Evolutionary conservation across 1,140 invertebrate genomes (phyloP), one percentile per base, ranked within the genome.

Genomic region (Plutomurus gul): DNA sequence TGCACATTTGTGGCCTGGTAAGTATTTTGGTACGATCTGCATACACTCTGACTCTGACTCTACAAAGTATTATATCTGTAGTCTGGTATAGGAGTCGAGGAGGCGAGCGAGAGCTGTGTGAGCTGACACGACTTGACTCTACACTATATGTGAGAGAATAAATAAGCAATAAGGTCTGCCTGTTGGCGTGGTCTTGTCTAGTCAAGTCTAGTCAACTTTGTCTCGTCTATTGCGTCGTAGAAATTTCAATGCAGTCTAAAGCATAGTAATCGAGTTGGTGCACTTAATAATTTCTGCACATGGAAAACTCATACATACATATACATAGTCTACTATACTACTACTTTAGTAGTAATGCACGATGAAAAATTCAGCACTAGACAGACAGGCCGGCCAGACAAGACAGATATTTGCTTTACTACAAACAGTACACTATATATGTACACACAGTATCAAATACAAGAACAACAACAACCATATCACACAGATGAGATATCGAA

Each of bases 181-280:
- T n/a, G 39, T 13, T 65, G 56, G 27, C 51, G 16, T 60, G 51
- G 27, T 13, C 25, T 65, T 13, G 16, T 65, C 25, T 65, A 30
- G 30, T 33, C 25, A 33, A 65, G 56, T 65, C 56, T 13, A 8
- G 22, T 36, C 56, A 16, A 11, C 27, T 65, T 65, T 65, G 56
- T 65, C 56, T 65, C 56, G 56, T 36, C 56, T 65, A 65, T 65
- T 65, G 56, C 56, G 56, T 65, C 56, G 56, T 65, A 65, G 56
- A 65, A 65, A 16, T 65, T 65, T 65, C 56, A 33, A 65, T 65
- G 56, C 56, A 65, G 27, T 30, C 25, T 33, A 65, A 10, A 43
- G 39, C 39, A 10, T 13, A 22, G 20, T 18, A 11, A 22, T 30
- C 27, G 16, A 16, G 11, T 8, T 22, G 25, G 20, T 73, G 18